phyloP scores from a whole-genome alignment of 53 echinoderm and acorn worm species.

The Zoroaster sp. region DNA sequence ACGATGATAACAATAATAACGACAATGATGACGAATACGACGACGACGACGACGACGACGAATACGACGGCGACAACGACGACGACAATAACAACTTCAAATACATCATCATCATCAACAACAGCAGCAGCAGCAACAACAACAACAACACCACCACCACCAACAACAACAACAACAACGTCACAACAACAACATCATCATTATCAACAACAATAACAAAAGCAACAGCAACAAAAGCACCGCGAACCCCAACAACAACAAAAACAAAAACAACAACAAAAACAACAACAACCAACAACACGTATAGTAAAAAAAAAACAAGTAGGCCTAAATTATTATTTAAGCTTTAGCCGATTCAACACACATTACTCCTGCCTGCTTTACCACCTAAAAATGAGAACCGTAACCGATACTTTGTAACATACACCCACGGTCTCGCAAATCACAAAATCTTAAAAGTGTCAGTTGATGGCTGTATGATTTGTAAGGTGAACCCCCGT shows the following conservation, averaged over 20 bases:
- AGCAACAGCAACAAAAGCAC: neutral
- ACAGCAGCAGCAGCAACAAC: neutral
- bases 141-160: neutral
- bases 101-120: neutral
- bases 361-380: neutral
- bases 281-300: neutral
- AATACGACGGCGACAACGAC: neutral
- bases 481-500: constrained; percentile 37
- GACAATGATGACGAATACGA: neutral
- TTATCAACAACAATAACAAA: neutral
- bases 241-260: neutral
- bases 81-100: no score
- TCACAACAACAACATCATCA: neutral
- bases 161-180: neutral
- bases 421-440: neutral
- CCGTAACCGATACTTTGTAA: constrained; percentile 52
- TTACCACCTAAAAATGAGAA: neutral
- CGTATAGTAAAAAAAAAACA: neutral
- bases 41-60: neutral
- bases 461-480: constrained; percentile 8
- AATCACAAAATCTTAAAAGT: neutral
- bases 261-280: neutral
- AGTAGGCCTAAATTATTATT: neutral
- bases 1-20: no score
- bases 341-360: neutral